Conservation (phyloP, 2,113 vertebrate genomes). For the Eulacestoma nigropectus region DNA sequence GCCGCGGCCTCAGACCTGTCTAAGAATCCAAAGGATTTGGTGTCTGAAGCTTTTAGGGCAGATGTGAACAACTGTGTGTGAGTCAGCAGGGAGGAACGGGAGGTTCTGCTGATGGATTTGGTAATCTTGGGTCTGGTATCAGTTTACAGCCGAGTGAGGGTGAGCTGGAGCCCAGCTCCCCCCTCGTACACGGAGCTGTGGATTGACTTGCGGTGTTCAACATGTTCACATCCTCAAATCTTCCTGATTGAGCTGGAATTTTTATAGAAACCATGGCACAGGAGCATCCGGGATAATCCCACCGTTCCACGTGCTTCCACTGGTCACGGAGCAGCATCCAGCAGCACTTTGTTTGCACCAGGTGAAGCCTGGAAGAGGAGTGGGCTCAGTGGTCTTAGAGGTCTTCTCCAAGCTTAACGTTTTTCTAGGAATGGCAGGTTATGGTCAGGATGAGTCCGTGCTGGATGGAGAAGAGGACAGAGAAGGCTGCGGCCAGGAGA, state of each 20-base stretch:
- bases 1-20: neutral
- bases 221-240: rapidly evolving
- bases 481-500: neutral
- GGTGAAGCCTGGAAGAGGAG: neutral
- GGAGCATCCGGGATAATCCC: rapidly evolving
- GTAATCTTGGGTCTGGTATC: neutral
- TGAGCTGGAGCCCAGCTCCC: neutral
- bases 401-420: neutral
- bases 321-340: neutral
- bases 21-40: neutral
- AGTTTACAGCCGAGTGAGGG: neutral
- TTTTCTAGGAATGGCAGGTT: neutral
- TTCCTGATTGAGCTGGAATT: neutral
- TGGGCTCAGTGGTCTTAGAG: neutral
- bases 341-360: rapidly evolving
- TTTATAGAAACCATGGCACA: rapidly evolving
- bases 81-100: neutral
- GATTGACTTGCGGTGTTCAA: neutral
- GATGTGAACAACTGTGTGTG: neutral
- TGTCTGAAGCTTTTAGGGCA: neutral
- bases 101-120: neutral
- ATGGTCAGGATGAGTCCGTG: neutral
- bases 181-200: rapidly evolving
- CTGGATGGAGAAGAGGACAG: neutral
- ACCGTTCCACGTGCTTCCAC: rapidly evolving